Evolutionary conservation across 2,113 vertebrate species (phyloP), one percentile per base, ranked within the genome.

Genomic region (Puntigrus tetrazona): DNA sequence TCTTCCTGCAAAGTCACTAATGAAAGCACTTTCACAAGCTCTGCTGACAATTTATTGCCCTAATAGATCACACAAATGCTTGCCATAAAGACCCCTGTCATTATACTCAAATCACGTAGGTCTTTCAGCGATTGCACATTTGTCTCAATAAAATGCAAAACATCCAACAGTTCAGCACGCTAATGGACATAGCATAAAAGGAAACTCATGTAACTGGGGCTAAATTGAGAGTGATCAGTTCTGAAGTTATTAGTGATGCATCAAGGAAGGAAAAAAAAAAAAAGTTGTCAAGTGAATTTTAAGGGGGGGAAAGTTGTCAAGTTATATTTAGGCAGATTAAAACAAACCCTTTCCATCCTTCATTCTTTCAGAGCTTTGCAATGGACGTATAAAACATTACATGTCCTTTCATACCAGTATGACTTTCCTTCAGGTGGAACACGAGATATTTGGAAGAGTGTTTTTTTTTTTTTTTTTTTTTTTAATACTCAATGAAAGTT

Each of bases 21-120:
- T 50, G 83, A 84, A 83, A 87, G 85, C 67, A 85, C 76, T 57
- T 87, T 86, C 80, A 83, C 80, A 2, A 87, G 85, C 52, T 70
- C 3, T 7, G 70, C 43, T 82, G 63, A 84, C 59, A 69, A 79
- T 87, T 81, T 85, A 87, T 34, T 79, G 59, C 75, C 81, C 78
- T 86, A 85, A 84, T 65, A 86, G 69, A 91, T 89, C 83, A 89
- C 82, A 88, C 82, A 87, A 88, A 81, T 52, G 80, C 70, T 57
- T 45, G 76, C 67, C 5, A 76, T 38, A 75, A 89, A 59, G 80
- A 86, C 72, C 25, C 72, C 81, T 31, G 74, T 87, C 79, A 76
- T 89, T 89, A 84, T 57, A 78, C 78, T 87, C 74, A 29, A 41
- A 86, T 88, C 81, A 86, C 4, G 6, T 27, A 29, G 61, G 69